Evolutionary conservation across 2,888 invertebrate genomes (phyloP), one percentile per base, ranked within the genome.

Genomic region (Caenorhabditis afra): DNA sequence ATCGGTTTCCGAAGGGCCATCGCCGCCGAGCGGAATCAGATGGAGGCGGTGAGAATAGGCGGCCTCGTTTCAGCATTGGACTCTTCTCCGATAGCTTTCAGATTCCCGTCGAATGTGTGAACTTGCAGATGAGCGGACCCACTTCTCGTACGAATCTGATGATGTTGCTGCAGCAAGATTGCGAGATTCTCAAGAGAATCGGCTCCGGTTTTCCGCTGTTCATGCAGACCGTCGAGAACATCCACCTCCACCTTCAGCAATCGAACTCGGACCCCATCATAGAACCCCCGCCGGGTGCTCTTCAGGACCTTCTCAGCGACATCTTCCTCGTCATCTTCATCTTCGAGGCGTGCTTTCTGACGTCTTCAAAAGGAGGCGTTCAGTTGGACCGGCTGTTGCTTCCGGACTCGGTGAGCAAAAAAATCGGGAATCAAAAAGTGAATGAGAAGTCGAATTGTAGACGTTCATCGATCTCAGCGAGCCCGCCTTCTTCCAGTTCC

Each of bases 361-460:
- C 81, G 16, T 49, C 57, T 20, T 11, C 57, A 1, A 49, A 67
- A 37, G 81, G 81, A 45, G 81, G 81, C 11, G 55, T 81, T 14
- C 81, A 81, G 62, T 39, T 81, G 37, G 73, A 81, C 53, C 44
- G 81, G 58, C 45, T 74, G 1, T 39, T 79, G n/a, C 49, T 74
- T 3, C 55, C 79, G 2, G 68, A 68, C 41, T 45, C 50, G 65
- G 68, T 70, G 7, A 44, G n/a, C n/a, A n/a, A n/a, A n/a, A n/a
- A n/a, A n/a, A n/a, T n/a, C n/a, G n/a, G 57, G 16, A 20, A 29
- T 29, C 29, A 29, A 49, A 23, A 23, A 18, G 20, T 8, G 20
- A 12, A 49, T n/a, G 18, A 1, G 11, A 45, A 1, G 44, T 62
- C 55, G n/a, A n/a, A n/a, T n/a, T n/a, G n/a, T 55, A 71, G 71